Evolutionary conservation across 1,140 invertebrate species (phyloP).

Genomic region (Ylistrum balloti): DNA sequence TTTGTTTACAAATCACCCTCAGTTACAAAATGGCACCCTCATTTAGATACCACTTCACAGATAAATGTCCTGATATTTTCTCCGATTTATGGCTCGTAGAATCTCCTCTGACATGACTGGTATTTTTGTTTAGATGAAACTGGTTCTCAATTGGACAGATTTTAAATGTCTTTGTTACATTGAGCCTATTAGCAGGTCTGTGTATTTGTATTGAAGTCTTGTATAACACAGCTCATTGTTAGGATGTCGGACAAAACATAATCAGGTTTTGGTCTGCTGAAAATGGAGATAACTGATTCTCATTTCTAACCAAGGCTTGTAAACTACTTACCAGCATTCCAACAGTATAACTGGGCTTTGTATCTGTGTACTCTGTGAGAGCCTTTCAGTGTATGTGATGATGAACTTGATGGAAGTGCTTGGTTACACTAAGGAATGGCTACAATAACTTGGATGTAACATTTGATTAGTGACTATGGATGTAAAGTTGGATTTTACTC

Average conservation of each 20-base stretch:
- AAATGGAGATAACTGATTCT: background rate
- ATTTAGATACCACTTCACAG: constrained; percentile 21
- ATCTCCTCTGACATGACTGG: background rate
- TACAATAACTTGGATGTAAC: background rate
- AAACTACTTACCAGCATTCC: background rate
- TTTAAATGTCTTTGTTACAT: constrained; percentile 27
- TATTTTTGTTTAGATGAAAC: background rate
- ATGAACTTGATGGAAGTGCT: background rate
- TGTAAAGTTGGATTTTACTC: background rate
- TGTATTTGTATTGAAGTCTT: background rate
- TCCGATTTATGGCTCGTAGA: background rate
- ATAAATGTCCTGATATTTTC: background rate
- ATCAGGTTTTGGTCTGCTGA: background rate
- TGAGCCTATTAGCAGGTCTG: background rate
- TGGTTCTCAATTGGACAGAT: background rate
- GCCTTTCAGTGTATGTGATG: background rate
- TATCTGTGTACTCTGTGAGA: background rate
- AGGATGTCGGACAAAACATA: background rate
- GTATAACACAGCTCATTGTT: background rate
- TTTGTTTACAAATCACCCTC: constrained; percentile 26
- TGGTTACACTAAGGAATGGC: background rate
- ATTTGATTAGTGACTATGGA: background rate
- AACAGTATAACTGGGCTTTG: background rate
- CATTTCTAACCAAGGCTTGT: background rate
- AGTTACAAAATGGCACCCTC: constrained; percentile 21